Conservation (phyloP, 2,888 invertebrate species). For the Spisula subtruncata region DNA sequence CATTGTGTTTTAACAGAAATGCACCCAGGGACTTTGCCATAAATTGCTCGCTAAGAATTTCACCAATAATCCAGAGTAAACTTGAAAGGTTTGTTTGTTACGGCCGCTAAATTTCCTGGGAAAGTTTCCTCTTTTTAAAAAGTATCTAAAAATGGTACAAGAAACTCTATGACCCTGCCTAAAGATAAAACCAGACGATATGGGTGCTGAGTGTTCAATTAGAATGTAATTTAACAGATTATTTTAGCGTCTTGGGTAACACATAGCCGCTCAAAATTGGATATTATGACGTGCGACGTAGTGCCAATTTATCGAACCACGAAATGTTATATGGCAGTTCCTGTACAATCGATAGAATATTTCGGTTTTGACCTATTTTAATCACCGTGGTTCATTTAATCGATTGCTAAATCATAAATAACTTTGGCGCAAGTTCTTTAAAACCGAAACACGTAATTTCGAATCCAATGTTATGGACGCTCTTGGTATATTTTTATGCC, state of each 20-base stretch:
- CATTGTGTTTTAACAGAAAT: too few relatives aligned
- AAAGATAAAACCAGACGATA: conserved; percentile 5
- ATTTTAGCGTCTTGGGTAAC: neutral
- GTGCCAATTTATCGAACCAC: neutral
- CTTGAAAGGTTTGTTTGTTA: too few relatives aligned
- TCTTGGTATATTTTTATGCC: too few relatives aligned
- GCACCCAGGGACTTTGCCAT: too few relatives aligned
- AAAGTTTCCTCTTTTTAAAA: neutral
- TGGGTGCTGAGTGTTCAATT: conserved; percentile 15
- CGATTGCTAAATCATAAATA: too few relatives aligned
- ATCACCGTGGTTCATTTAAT: too few relatives aligned
- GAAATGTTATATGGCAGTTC: neutral
- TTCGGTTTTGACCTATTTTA: neutral
- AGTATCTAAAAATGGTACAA: neutral
- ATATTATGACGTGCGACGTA: neutral
- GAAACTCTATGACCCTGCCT: neutral
- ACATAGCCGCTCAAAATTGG: neutral
- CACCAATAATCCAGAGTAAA: too few relatives aligned
- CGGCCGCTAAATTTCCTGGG: too few relatives aligned
- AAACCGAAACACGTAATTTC: too few relatives aligned
- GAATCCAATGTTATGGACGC: too few relatives aligned
- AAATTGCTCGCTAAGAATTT: too few relatives aligned
- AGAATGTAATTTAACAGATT: conserved; percentile 28
- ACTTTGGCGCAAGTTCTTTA: too few relatives aligned
- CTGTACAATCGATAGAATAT: neutral